A percentile compares a stretch with the other conserved stretches of the same genome.
Conservation (phyloP, 2,888 invertebrate genomes). For the Cheilosia vernalis region DNA sequence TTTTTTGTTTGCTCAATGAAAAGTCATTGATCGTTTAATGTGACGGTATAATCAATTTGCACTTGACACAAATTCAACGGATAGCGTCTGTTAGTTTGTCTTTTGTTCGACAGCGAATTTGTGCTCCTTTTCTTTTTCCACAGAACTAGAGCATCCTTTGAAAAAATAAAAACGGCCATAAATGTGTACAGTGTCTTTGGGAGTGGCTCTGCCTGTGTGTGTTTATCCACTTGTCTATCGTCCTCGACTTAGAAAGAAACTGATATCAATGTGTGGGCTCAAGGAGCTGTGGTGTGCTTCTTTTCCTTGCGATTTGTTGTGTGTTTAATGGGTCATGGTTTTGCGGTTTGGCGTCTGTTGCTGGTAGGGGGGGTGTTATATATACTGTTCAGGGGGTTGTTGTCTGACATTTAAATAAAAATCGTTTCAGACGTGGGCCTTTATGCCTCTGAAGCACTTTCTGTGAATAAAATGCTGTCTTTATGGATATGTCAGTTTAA, state of each 20-base stretch:
- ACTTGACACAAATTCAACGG: slow-evolving; percentile 63
- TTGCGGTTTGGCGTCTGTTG: slow-evolving; percentile 13
- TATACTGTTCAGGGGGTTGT: neutral
- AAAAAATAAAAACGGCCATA: slow-evolving; percentile 17
- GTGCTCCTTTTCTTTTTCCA: neutral
- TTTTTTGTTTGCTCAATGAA: slow-evolving; percentile 1
- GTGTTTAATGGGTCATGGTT: slow-evolving; percentile 50
- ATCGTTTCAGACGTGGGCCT: neutral
- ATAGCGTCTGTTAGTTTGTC: slow-evolving; percentile 15
- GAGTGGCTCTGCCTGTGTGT: slow-evolving; percentile 22
- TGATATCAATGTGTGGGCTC: slow-evolving; percentile 2
- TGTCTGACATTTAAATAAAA: slow-evolving; percentile 1
- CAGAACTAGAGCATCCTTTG: slow-evolving; percentile 42
- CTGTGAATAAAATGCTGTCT: neutral
- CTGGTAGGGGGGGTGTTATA: neutral
- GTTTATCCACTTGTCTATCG: slow-evolving; percentile 59
- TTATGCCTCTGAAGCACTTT: neutral
- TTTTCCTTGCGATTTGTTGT: slow-evolving; percentile 30
- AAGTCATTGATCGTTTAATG: slow-evolving; percentile 56
- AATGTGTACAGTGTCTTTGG: slow-evolving; percentile 6
- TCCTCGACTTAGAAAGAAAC: slow-evolving; percentile 50
- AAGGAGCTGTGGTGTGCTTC: slow-evolving; percentile 26
- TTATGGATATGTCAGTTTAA: neutral
- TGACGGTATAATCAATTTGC: slow-evolving; percentile 53
- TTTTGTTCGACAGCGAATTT: neutral